A percentile compares a stretch with the other conserved stretches of the same genome.
These are phyloP conservation scores for Barbus barbus DNA, from an alignment of 2,113 vertebrate species.

Conservation along the genomic window DNA sequence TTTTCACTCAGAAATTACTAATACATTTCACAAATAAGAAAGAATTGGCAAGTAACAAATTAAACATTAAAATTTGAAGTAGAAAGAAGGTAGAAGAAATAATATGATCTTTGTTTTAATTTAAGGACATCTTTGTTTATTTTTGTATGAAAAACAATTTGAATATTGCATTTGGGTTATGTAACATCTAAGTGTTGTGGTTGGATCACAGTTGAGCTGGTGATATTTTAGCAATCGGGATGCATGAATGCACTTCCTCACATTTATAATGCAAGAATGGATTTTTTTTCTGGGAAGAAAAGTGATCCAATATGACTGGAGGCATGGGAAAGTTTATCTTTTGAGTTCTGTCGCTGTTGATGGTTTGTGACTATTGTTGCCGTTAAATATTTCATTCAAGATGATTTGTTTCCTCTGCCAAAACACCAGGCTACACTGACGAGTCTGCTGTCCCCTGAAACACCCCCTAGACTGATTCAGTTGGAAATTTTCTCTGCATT, in stretches of 20 bases:
- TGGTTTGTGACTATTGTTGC: not conserved
- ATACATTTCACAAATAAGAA: too few relatives aligned
- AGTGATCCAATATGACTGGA: not conserved
- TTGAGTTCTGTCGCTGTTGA: not conserved
- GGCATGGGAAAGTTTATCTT: not conserved
- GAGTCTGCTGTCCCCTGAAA: not conserved
- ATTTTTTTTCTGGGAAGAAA: not conserved
- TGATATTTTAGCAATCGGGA: not conserved
- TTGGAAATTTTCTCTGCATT: not conserved
- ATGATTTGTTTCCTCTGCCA: not conserved
- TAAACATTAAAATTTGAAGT: not conserved
- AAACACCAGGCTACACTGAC: not conserved
- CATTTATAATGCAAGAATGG: not conserved
- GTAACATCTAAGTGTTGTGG: not conserved
- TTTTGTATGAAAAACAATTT: not conserved
- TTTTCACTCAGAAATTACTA: not conserved
- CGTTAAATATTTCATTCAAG: slow-evolving; percentile 1
- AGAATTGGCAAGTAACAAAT: not conserved
- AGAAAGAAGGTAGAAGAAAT: not conserved
- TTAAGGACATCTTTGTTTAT: not conserved
- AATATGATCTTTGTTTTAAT: not conserved
- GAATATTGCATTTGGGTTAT: not conserved
- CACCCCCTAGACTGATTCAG: not conserved
- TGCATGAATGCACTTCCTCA: not conserved
- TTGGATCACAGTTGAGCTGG: not conserved